A percentile compares a stretch with the other conserved stretches of the same genome.
These are phyloP conservation scores for Drosophila arawakana DNA, from an alignment of 1,140 invertebrate genomes.

Conservation along the genomic window DNA sequence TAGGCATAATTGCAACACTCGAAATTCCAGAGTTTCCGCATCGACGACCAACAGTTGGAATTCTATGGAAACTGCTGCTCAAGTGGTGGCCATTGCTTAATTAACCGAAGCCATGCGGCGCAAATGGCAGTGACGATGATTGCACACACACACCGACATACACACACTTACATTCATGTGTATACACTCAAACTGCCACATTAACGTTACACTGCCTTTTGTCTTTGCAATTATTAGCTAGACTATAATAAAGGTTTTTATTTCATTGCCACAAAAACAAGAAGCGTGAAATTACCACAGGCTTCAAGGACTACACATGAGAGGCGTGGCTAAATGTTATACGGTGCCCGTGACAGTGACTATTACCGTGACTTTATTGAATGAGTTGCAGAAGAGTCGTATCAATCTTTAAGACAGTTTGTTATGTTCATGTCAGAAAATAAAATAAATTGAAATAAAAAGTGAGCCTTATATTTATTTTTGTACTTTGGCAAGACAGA, in stretches of 20 bases:
- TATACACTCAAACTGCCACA: conserved; percentile 5
- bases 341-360: conserved; percentile 8
- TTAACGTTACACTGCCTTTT: conserved; percentile 32
- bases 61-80: conserved; percentile 23
- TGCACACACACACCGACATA: conserved; percentile 22
- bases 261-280: conserved; percentile 50
- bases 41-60: conserved; percentile 21
- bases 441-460: no score
- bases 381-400: not conserved
- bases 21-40: conserved; percentile 19
- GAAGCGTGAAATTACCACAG: conserved; percentile 45
- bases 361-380: conserved; percentile 9
- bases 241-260: conserved; percentile 59
- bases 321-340: not conserved
- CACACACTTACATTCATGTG: not conserved
- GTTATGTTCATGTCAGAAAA: no score
- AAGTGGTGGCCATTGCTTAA: conserved; percentile 57
- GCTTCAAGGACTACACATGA: not conserved
- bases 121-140: conserved; percentile 35
- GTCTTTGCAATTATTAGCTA: conserved; percentile 53
- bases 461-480: no score
- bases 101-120: conserved; percentile 65
- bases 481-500: no score
- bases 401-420: not conserved
- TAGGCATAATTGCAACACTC: conserved; percentile 51